phyloP scores from a whole-genome alignment of 2,113 vertebrate genomes.

The Pterocles burchelli region DNA sequence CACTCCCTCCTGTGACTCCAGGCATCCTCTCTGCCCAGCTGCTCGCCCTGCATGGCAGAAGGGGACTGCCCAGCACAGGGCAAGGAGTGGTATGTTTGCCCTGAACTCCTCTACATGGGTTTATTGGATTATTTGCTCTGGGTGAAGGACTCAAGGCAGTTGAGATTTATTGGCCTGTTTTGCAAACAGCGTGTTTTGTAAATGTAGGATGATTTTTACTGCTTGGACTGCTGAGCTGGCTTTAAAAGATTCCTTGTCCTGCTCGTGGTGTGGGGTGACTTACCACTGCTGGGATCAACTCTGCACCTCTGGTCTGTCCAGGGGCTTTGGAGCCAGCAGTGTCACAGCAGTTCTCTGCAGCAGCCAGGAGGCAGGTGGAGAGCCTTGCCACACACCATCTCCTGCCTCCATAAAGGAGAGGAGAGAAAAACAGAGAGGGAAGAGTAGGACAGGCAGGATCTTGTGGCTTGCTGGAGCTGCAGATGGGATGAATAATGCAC shows the following conservation, averaged over 20 bases:
- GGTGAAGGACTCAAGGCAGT: neutral
- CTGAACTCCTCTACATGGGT: neutral
- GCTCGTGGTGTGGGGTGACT: neutral
- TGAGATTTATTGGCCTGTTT: neutral
- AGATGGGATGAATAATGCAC: neutral
- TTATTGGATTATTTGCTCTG: neutral
- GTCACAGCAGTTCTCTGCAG: neutral
- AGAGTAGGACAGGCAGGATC: neutral
- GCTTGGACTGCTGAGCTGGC: neutral
- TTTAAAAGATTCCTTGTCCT: neutral
- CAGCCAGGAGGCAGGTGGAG: neutral
- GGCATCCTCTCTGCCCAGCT: neutral
- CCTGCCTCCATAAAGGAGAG: neutral
- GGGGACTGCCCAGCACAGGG: neutral
- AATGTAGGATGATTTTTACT: neutral
- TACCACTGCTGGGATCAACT: neutral
- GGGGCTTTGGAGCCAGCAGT: neutral
- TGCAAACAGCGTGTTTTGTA: neutral
- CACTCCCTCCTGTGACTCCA: fast-evolving
- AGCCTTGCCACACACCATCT: neutral
- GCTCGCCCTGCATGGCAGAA: neutral
- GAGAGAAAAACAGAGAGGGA: neutral
- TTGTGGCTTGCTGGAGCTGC: neutral
- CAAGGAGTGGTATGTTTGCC: neutral
- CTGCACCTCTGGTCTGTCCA: neutral